Evolutionary conservation across 2,888 invertebrate species (phyloP), one percentile per base, ranked within the genome.

Genomic region (Hemicrepidius hirtus): DNA sequence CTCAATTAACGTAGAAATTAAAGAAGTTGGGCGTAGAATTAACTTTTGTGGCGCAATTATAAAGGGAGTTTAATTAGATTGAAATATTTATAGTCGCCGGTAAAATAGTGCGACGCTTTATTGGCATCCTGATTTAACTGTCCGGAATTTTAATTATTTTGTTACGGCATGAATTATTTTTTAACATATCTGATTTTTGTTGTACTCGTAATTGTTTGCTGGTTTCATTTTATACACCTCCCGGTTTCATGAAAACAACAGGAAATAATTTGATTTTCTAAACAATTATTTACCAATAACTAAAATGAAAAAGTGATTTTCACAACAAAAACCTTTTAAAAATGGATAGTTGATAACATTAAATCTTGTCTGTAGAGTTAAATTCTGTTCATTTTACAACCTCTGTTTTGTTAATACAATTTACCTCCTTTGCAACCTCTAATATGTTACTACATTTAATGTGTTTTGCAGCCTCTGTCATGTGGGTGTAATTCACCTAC

Each of bases 1-100:
- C 71, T 71, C 62, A 71, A 71, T 71, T 71, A 71, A 66, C 66
- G 60, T 53, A 50, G 66, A 71, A 71, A 71, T 71, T 71, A 71
- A 71, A 71, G 71, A 71, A 71, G 66, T 71, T 71, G 41, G 50
- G 66, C 53, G 71, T 49, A 37, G 65, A 62, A 50, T 67, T 67
- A 60, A 53, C 67, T 71, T 60, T 72, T 63, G 71, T 59, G 66
- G 72, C 55, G 63, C 66, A 71, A 71, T 71, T 67, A 72, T 72
- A 55, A 72, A 72, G 55, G 50, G 53, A 55, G 59, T 60, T 71
- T 71, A 71, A 71, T 71, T 71, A 53, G 67, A 46, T 55, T 46
- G 63, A 72, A 67, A 62, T 72, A 63, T 72, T 72, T 72, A 67
- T 67, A 32, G 70, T 59, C 66, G 40, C 16, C 41, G 53, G 41